These are phyloP conservation scores for Matsumyia berberina DNA, from an alignment of 2,888 invertebrate species.

Conservation along the genomic window DNA sequence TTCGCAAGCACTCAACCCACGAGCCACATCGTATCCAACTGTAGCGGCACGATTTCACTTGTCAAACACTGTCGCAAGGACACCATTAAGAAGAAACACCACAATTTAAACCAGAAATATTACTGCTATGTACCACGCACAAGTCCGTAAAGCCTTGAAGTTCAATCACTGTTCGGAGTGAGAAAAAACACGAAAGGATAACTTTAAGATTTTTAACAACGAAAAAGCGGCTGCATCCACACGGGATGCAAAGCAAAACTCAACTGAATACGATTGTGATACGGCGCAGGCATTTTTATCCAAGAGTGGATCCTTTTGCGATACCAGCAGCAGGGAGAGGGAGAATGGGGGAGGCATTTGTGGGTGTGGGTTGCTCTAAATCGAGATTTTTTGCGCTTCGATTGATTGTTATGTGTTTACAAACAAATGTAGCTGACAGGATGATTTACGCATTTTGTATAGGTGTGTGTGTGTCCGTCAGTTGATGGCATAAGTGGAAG, in stretches of 20 bases:
- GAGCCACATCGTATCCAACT: neutral
- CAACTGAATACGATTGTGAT: constrained; percentile 42
- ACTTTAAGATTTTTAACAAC: neutral
- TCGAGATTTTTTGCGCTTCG: neutral
- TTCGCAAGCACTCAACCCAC: neutral
- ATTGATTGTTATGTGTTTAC: neutral
- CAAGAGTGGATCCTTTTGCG: constrained; percentile 19
- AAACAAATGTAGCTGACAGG: too few relatives aligned
- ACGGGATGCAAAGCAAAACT: constrained; percentile 49
- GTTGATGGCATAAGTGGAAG: too few relatives aligned
- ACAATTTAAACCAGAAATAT: neutral
- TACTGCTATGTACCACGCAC: neutral
- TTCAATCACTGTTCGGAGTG: neutral
- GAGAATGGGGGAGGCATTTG: neutral
- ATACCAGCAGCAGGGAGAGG: neutral
- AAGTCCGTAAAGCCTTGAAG: neutral
- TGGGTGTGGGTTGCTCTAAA: neutral
- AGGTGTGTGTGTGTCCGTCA: neutral
- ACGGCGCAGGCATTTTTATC: constrained; percentile 25
- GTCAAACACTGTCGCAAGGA: neutral
- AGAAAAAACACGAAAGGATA: neutral
- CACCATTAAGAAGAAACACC: neutral
- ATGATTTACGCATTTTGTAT: constrained; percentile 1
- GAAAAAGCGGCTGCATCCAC: constrained; percentile 44
- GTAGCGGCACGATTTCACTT: neutral